Conservation (phyloP, 2,797 vertebrate species). For the Bovichtus diacanthus region DNA sequence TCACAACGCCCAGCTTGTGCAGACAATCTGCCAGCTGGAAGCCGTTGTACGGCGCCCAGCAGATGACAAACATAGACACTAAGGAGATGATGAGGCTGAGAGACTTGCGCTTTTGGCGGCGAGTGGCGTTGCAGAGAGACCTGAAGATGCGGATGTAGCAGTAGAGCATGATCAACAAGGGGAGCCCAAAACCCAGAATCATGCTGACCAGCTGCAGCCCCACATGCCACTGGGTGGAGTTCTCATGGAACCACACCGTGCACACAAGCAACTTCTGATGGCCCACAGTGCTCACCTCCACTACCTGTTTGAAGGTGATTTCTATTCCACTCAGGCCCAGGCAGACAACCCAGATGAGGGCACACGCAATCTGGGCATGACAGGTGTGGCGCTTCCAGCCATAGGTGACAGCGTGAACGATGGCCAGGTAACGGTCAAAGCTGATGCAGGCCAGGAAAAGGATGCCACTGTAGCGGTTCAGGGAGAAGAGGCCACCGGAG, state of each 20-base stretch:
- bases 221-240: slow-evolving; percentile 77
- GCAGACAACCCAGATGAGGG: slow-evolving; percentile 82
- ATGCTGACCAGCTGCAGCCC: slow-evolving; percentile 79
- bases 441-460: slow-evolving; percentile 90
- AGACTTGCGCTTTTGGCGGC: slow-evolving; percentile 82
- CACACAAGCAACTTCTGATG: slow-evolving; percentile 54
- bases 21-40: slow-evolving; percentile 84
- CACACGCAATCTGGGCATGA: slow-evolving; percentile 82
- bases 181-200: slow-evolving; percentile 84
- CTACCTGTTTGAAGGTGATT: slow-evolving; percentile 78
- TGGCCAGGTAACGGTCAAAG: slow-evolving; percentile 89
- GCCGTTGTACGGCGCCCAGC: slow-evolving; percentile 87
- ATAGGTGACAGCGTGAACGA: slow-evolving; percentile 84
- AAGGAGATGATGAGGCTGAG: slow-evolving; percentile 85
- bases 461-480: slow-evolving; percentile 89
- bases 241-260: slow-evolving; percentile 57
- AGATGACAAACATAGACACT: slow-evolving; percentile 84
- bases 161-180: slow-evolving; percentile 87
- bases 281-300: fast-evolving
- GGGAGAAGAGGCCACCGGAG: slow-evolving; percentile 83
- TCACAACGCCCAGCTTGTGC: slow-evolving; percentile 63
- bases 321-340: slow-evolving; percentile 81
- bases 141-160: slow-evolving; percentile 87
- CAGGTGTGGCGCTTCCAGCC: slow-evolving; percentile 82
- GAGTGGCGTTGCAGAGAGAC: slow-evolving; percentile 80